Evolutionary conservation across 1,140 invertebrate species (phyloP), one percentile per base, ranked within the genome.

Genomic region (Lasioglossum baleicum): DNA sequence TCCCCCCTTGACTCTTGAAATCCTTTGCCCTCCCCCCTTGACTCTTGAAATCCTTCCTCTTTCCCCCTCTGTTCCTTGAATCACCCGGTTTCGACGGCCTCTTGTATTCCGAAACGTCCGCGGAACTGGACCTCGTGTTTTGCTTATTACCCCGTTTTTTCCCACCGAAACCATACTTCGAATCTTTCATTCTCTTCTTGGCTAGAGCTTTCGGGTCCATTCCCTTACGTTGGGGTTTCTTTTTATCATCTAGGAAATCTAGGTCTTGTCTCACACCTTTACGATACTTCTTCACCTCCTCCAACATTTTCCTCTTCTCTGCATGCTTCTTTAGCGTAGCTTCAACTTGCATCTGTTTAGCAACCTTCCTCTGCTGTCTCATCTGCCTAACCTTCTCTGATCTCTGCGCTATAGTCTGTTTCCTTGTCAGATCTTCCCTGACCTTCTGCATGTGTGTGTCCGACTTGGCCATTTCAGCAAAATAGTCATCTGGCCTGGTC

Each of bases 381-480:
- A 99, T 93, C 90, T 99, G 97, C 84, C 97, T 95, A 0, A 98
- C 96, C 89, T 98, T 97, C 91, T 99, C 98, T 2, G 96, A 96
- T 85, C 96, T 95, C 83, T 98, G 97, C 68, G 97, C 95, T 13
- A 95, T 95, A 13, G 95, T 94, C 89, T 99, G 96, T 90, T 98
- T 98, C 64, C 96, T 95, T 91, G 98, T 94, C 1, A 99, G 90
- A 88, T 96, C 96, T 88, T 96, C 94, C 67, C 98, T 95, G 0
- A 99, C 96, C 92, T 98, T 99, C 89, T 99, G 97, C 99, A 99
- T 99, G 84, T 99, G 99, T 60, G 95, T 95, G 93, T 99, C 99
- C 67, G 97, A 95, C 92, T 99, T 99, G 3, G 98, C 98, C 99
- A 99, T 99, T 94, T 99, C 97, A 1, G 99, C 99, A 94, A 99